phyloP scores from a whole-genome alignment of 2,888 invertebrate species.

The Drosophila meridionalis region DNA sequence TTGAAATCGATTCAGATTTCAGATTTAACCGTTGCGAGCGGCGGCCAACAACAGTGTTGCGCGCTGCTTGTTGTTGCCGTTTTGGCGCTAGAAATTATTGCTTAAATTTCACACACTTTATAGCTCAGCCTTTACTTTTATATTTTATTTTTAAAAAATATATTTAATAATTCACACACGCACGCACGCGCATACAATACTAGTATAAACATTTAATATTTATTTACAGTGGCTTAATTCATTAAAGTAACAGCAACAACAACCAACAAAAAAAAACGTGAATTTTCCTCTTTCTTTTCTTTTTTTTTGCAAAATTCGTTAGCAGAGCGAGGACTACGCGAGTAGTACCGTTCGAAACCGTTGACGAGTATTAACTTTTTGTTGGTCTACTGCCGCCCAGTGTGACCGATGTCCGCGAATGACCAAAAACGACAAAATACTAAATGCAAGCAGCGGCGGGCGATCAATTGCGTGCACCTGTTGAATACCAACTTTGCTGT shows the following conservation, averaged over 20 bases:
- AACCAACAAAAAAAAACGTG: constrained; percentile 8
- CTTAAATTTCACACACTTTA: constrained; percentile 1
- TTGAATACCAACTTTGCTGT: constrained; percentile 34
- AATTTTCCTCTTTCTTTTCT: neutral
- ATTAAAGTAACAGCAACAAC: constrained; percentile 43
- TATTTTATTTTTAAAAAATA: neutral
- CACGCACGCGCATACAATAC: constrained; percentile 9
- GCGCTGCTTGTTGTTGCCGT: constrained; percentile 15
- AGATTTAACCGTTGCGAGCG: constrained; percentile 43
- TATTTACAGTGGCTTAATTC: constrained; percentile 49
- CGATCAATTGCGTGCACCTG: neutral
- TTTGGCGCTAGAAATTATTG: constrained; percentile 31
- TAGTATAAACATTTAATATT: neutral
- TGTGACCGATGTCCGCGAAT: constrained; percentile 42
- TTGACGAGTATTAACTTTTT: constrained; percentile 64
- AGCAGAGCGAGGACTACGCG: constrained; percentile 37
- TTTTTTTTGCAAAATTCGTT: constrained; percentile 28
- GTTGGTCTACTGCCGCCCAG: constrained; percentile 45
- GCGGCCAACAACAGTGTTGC: constrained; percentile 20
- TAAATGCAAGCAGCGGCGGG: neutral
- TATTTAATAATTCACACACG: constrained; percentile 5
- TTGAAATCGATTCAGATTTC: constrained; percentile 50
- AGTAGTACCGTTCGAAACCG: constrained; percentile 64
- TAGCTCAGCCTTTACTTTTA: neutral
- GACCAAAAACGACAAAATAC: constrained; percentile 39